Percentiles rank a stretch among this genome's conserved stretches.
Evolutionary conservation across 2,797 vertebrate species (phyloP).

Genomic region (Anguilla anguilla): DNA sequence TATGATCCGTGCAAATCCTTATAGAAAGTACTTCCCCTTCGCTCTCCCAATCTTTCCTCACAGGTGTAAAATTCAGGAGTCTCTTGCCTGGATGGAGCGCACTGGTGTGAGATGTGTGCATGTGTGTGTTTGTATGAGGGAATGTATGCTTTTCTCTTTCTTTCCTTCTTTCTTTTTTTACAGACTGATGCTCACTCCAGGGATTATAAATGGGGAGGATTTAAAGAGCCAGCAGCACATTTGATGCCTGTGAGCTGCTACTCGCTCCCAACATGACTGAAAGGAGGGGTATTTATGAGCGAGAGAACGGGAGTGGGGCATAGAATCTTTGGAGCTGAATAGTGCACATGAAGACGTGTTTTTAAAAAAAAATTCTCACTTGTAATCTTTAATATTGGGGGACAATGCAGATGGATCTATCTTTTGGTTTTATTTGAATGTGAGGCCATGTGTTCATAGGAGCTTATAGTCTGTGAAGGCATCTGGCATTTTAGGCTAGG

Average conservation of each 20-base stretch:
- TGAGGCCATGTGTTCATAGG: background rate
- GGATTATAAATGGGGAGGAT: constrained; percentile 23
- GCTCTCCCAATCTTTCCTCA: background rate
- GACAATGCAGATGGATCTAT: background rate
- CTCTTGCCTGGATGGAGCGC: background rate
- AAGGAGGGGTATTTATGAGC: background rate
- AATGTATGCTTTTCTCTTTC: constrained; percentile 14
- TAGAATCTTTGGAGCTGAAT: background rate
- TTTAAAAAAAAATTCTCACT: too few species aligned
- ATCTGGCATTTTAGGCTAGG: background rate
- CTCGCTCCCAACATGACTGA: background rate
- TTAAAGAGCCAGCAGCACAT: constrained; percentile 28
- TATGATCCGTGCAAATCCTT: background rate
- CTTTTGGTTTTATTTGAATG: background rate
- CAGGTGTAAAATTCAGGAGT: constrained; percentile 28
- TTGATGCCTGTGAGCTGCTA: background rate
- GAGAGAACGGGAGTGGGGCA: background rate
- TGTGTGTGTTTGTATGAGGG: constrained; percentile 11
- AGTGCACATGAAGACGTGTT: background rate
- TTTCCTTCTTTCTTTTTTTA: constrained; percentile 9
- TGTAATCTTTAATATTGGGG: background rate
- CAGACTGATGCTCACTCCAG: constrained; percentile 25
- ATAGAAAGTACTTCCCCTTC: background rate
- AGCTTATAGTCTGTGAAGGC: background rate
- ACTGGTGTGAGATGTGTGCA: background rate